Conservation (phyloP, 2,797 vertebrate genomes). For the Rhinichthys osculus region DNA sequence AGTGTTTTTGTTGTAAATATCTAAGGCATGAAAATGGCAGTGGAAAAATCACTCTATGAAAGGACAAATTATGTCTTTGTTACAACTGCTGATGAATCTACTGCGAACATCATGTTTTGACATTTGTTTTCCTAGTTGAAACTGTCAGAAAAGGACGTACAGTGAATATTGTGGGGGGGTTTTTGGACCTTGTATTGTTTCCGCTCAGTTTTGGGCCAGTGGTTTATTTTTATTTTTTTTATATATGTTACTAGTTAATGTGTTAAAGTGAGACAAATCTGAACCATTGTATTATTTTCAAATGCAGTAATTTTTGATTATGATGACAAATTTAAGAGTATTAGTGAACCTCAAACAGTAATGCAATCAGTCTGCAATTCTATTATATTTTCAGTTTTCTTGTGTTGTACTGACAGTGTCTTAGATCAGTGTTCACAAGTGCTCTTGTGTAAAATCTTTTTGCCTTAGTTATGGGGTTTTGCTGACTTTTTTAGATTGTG, state of each 20-base stretch:
- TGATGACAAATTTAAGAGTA: not conserved
- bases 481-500: constrained; percentile 17
- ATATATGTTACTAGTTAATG: not conserved
- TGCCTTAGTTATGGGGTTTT: not conserved
- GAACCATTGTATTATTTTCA: not conserved
- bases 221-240: not conserved
- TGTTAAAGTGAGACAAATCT: not conserved
- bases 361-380: not conserved
- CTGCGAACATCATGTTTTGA: not conserved
- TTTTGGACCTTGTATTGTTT: not conserved
- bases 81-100: not conserved
- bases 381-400: not conserved
- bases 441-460: constrained; percentile 13
- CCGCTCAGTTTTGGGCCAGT: not conserved
- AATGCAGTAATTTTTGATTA: constrained; percentile 8
- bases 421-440: constrained; percentile 12
- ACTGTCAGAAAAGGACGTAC: not conserved
- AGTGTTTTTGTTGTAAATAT: constrained; percentile 17
- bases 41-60: not conserved
- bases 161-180: not conserved
- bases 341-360: constrained; percentile 17
- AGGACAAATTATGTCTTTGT: not conserved
- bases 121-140: not conserved
- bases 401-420: not conserved
- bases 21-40: not conserved